phyloP scores from a whole-genome alignment of 2,113 vertebrate species.

The Rhombomys opimus region DNA sequence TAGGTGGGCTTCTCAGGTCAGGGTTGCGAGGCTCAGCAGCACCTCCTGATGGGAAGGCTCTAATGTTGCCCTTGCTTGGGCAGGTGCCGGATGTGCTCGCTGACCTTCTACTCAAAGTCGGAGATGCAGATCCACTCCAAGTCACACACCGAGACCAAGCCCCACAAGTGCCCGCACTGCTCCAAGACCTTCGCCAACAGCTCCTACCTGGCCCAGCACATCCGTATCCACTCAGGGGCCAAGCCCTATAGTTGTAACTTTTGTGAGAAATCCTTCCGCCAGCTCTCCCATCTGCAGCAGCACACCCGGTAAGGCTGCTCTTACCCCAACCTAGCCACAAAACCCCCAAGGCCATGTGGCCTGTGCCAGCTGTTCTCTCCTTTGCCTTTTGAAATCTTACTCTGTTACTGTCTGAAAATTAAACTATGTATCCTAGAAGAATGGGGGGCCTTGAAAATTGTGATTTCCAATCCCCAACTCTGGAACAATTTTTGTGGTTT shows the following conservation, averaged over 20 bases:
- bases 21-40: not conserved
- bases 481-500: conserved; percentile 72
- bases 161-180: conserved; percentile 99
- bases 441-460: conserved; percentile 41
- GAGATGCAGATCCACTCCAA: conserved; percentile 99
- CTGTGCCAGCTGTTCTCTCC: not conserved
- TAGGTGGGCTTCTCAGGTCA: conserved; percentile 26
- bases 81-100: conserved; percentile 99
- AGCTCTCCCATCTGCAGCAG: conserved; percentile 97
- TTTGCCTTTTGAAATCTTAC: conserved; percentile 17
- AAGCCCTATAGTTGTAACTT: conserved; percentile 97
- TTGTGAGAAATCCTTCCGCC: conserved; percentile 97
- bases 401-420: conserved; percentile 46
- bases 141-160: conserved; percentile 99
- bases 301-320: conserved; percentile 93
- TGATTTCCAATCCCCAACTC: conserved; percentile 50
- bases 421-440: not conserved
- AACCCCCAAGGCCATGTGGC: not conserved
- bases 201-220: conserved; percentile 98
- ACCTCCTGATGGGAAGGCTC: not conserved
- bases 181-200: conserved; percentile 99
- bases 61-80: conserved; percentile 83
- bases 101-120: conserved; percentile 99
- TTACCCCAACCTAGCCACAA: not conserved
- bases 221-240: conserved; percentile 98